Base-by-base conservation (phyloP, 1,140 invertebrate species). In the Hycleus phaleratus region DNA sequence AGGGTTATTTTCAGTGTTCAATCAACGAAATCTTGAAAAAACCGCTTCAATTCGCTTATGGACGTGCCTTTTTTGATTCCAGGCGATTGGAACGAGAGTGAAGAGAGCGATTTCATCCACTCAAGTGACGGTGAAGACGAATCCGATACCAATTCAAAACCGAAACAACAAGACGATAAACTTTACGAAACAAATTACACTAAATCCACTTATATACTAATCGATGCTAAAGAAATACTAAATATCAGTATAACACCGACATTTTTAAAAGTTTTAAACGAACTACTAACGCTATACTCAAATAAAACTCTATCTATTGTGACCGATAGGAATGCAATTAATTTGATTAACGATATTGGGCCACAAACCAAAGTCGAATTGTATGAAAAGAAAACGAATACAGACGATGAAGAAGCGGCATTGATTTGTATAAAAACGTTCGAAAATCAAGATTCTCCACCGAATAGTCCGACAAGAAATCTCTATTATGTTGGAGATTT, bases 11-110 rank as follows among this genome's bases (percentile, higher is more conserved):
- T 12, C 46, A n/a, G 0, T 32, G 26, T 32, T 12, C 1, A 18
- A 18, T 18, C 18, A 1, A 2, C 18, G 18, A 18, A 18, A 18
- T 18, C 1, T 18, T 18, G 1, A 18, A 18, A 18, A 1, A 18
- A 18, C 18, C 1, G 18, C 18, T 18, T 18, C 18, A 18, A 18
- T 18, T 18, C 18, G 18, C 18, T 18, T 18, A 18, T 18, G 18
- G 18, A 18, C 1, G 1, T 18, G 18, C 2, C 1, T 18, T 18
- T 32, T 32, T 32, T 32, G 32, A 2, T 32, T 64, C 68, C 43
- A 62, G 85, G 82, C 58, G 87, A 89, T 61, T 87, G 83, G 62
- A 88, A 87, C 63, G 84, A 84, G 38, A 85, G 85, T 49, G 87
- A 88, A 65, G 78, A 80, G 32, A 87, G 84, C 65, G 84, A 86